phyloP scores from a whole-genome alignment of 37 sponge, comb jelly and placozoan species.

The Haliclona indistincta region DNA sequence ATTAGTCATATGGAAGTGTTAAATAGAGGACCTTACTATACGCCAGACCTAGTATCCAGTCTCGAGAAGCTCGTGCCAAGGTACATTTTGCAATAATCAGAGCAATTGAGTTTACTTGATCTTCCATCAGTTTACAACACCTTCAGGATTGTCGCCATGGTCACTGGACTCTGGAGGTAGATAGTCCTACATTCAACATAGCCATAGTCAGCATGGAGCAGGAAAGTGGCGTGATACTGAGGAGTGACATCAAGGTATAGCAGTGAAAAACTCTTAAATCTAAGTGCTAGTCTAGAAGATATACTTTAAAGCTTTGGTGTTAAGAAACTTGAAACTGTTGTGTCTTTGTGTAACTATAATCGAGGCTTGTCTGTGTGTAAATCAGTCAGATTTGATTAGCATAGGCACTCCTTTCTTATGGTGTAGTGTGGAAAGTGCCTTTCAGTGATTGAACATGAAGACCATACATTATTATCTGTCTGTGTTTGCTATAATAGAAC shows the following conservation, averaged over 20 bases:
- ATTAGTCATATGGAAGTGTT: slow-evolving; percentile 35
- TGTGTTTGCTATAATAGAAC: slow-evolving; percentile 1
- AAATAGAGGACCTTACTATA: slow-evolving; percentile 23
- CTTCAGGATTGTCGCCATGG: not conserved
- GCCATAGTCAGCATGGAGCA: slow-evolving; percentile 18
- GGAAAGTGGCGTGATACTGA: slow-evolving; percentile 22
- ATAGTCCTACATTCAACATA: slow-evolving; percentile 19
- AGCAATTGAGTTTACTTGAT: no score
- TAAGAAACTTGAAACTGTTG: no score
- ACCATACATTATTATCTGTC: not conserved
- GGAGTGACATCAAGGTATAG: slow-evolving; percentile 60
- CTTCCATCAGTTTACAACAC: not conserved
- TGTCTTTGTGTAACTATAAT: not conserved
- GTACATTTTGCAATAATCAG: no score
- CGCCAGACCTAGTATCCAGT: slow-evolving; percentile 4
- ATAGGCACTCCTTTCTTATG: slow-evolving; percentile 1
- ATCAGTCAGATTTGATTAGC: not conserved
- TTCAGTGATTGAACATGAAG: no score
- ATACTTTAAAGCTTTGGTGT: no score
- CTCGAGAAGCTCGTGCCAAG: not conserved
- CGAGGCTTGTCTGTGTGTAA: not conserved
- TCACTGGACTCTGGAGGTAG: slow-evolving; percentile 22
- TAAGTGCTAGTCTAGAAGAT: no score
- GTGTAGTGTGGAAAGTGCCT: no score
- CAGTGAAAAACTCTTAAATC: no score